Conservation (phyloP, 2,113 vertebrate species). For the mouse (Mus musculus) region GRCm39 chr1:23668501-23669000, state of each 20-base stretch:
- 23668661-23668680: neutral
- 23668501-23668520: neutral
- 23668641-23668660: neutral
- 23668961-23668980: neutral
- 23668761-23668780: slow-evolving; percentile 34
- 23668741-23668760: slow-evolving; percentile 28
- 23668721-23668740: neutral
- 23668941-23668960: slow-evolving; percentile 3
- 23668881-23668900: neutral
- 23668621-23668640: neutral
- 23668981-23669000: neutral
- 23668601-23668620: neutral
- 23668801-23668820: neutral
- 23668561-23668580: neutral
- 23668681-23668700: neutral
- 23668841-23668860: neutral
- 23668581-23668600: neutral
- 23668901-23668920: slow-evolving; percentile 26
- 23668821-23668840: neutral
- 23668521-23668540: neutral
- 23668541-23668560: slow-evolving; percentile 8
- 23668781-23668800: neutral
- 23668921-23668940: neutral
- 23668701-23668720: neutral
- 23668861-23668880: neutral